Evolutionary conservation across 2,888 invertebrate genomes (phyloP).

Genomic region (Oscheius sp.): DNA sequence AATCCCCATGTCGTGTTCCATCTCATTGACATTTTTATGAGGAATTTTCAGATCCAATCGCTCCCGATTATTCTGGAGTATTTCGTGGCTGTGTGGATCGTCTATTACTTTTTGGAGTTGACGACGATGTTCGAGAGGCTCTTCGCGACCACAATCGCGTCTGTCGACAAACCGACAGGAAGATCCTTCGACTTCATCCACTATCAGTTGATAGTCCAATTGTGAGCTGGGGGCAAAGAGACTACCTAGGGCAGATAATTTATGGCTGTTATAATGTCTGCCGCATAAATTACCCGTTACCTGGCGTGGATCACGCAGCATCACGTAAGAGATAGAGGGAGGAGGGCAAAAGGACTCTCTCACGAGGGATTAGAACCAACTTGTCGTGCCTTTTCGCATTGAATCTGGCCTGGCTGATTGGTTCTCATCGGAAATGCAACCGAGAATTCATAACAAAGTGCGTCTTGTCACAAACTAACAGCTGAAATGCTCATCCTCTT

Average conservation of each 20-base stretch:
- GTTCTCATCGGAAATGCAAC: constrained; percentile 18
- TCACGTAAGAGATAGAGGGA: not conserved
- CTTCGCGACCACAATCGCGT: constrained; percentile 24
- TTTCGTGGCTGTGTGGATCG: constrained; percentile 63
- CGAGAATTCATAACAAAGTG: constrained; percentile 20
- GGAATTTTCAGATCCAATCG: constrained; percentile 17
- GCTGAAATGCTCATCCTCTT: not conserved
- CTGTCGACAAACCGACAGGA: constrained; percentile 56
- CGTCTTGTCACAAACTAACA: not conserved
- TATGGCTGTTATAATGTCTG: constrained; percentile 27
- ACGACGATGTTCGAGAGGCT: constrained; percentile 56
- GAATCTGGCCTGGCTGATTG: constrained; percentile 7
- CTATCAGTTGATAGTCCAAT: constrained; percentile 50
- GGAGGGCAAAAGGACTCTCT: not conserved
- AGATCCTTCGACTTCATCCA: constrained; percentile 56
- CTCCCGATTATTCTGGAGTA: constrained; percentile 25
- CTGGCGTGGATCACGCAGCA: not conserved
- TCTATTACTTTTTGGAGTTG: constrained; percentile 59
- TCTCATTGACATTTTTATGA: not conserved
- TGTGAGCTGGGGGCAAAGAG: constrained; percentile 35
- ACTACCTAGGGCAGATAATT: constrained; percentile 11
- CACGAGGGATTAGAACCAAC: not conserved
- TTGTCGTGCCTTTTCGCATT: not conserved
- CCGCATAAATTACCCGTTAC: constrained; percentile 25
- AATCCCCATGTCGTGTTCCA: not conserved